These are phyloP conservation scores for Troides oblongomaculatus DNA, from an alignment of 2,888 invertebrate species.

Conservation along the genomic window DNA sequence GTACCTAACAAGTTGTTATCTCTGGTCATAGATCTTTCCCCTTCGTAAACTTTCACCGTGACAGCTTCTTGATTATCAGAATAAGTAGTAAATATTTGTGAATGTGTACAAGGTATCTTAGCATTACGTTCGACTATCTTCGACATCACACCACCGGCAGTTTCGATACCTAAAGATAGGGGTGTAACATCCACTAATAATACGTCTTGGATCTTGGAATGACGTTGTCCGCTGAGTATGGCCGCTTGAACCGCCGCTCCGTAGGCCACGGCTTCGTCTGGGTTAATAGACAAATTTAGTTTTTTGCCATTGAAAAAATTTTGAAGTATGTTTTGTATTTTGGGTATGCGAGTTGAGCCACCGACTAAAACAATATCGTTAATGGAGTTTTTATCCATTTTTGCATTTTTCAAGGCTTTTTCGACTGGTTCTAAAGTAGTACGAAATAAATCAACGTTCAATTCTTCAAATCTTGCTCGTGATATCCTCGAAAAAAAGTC, in stretches of 20 bases:
- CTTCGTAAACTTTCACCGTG: slow-evolving; percentile 86
- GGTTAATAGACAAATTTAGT: slow-evolving; percentile 87
- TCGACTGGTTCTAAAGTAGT: slow-evolving; percentile 87
- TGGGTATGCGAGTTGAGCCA: slow-evolving; percentile 89
- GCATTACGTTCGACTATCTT: slow-evolving; percentile 86
- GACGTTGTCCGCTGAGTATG: slow-evolving; percentile 85
- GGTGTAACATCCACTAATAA: slow-evolving; percentile 80
- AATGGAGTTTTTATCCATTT: slow-evolving; percentile 85
- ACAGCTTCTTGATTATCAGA: slow-evolving; percentile 89
- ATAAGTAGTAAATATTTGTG: slow-evolving; percentile 88
- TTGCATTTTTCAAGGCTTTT: slow-evolving; percentile 87
- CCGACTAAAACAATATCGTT: slow-evolving; percentile 91
- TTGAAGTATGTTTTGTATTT: slow-evolving; percentile 86
- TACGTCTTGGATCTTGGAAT: slow-evolving; percentile 85
- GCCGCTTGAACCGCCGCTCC: slow-evolving; percentile 88
- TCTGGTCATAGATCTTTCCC: slow-evolving; percentile 88
- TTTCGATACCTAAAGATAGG: slow-evolving; percentile 87
- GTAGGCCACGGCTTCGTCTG: slow-evolving; percentile 90
- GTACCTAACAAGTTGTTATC: slow-evolving; percentile 85
- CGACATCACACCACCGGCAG: slow-evolving; percentile 88
- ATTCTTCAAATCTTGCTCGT: slow-evolving; percentile 87
- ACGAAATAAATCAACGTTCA: slow-evolving; percentile 85
- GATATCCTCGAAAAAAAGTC: slow-evolving; percentile 85
- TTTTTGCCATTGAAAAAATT: slow-evolving; percentile 87
- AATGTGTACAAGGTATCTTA: slow-evolving; percentile 85